Evolutionary conservation across 2,113 vertebrate species (phyloP).

Genomic region (Passer domesticus): DNA sequence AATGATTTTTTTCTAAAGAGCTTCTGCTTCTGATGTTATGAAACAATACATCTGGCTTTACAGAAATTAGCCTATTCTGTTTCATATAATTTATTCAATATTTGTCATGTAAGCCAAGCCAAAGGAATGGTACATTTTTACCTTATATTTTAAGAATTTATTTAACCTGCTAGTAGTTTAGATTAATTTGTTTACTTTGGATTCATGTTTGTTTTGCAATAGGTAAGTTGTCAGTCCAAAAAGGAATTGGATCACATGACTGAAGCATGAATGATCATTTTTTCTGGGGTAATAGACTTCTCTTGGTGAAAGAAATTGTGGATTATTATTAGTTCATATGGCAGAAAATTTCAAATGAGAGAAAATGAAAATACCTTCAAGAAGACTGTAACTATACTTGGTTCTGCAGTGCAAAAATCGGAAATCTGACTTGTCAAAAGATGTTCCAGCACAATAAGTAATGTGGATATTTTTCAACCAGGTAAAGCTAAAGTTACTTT

Average conservation of each 20-base stretch:
- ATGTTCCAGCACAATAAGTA: background rate
- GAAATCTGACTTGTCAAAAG: background rate
- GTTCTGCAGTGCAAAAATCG: background rate
- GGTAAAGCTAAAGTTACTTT: background rate
- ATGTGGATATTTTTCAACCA: background rate
- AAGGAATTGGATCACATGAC: background rate
- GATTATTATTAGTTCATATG: conserved; percentile 55
- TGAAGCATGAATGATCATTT: conserved; percentile 36
- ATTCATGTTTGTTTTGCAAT: background rate
- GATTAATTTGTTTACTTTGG: background rate
- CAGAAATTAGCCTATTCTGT: background rate
- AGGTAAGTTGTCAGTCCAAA: background rate
- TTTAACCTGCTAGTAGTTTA: background rate
- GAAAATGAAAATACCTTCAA: conserved; percentile 58
- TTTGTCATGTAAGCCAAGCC: background rate
- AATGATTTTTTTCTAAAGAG: background rate
- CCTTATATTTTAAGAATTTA: background rate
- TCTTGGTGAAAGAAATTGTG: conserved; percentile 62
- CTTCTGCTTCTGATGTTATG: background rate
- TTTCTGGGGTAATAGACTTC: conserved; percentile 33
- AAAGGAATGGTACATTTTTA: background rate
- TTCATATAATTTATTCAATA: background rate
- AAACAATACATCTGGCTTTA: background rate
- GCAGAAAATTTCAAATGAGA: conserved; percentile 60
- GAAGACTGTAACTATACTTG: background rate